Conservation (phyloP, 2,888 invertebrate genomes). For the Drosophila colorata region DNA sequence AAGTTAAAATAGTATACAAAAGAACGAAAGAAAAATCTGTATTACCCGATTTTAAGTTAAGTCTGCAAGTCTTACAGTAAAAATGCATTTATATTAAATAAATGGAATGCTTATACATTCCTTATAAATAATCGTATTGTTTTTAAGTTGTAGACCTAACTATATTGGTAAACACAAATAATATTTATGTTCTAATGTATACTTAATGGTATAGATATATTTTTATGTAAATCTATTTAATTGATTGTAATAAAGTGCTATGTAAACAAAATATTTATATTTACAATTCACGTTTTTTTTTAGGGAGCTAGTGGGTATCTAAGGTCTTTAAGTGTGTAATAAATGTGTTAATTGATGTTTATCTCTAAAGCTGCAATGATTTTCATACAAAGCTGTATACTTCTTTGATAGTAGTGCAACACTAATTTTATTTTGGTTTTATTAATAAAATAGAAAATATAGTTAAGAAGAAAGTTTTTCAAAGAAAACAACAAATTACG, state of each 20-base stretch:
- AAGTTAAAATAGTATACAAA: conserved; percentile 45
- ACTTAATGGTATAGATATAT: conserved; percentile 59
- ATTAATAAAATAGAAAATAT: too few relatives aligned
- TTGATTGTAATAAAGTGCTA: conserved; percentile 64
- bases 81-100: conserved; percentile 70
- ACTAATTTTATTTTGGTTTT: too few relatives aligned
- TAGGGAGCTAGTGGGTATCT: too few relatives aligned
- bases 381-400: too few relatives aligned
- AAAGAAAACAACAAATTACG: too few relatives aligned
- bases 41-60: conserved; percentile 53
- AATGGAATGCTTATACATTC: conserved; percentile 56
- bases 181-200: conserved; percentile 67
- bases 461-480: too few relatives aligned
- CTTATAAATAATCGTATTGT: conserved; percentile 42
- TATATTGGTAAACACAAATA: conserved; percentile 58
- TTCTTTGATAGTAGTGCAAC: too few relatives aligned
- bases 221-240: conserved; percentile 71
- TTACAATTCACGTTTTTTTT: neutral
- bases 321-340: too few relatives aligned
- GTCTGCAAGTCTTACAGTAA: conserved; percentile 63
- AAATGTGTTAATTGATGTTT: too few relatives aligned
- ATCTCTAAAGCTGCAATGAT: too few relatives aligned
- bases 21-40: conserved; percentile 49
- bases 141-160: conserved; percentile 64
- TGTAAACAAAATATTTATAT: conserved; percentile 7